These are phyloP conservation scores for Xiphias gladius DNA, from an alignment of 2,113 vertebrate genomes.

Conservation along the genomic window DNA sequence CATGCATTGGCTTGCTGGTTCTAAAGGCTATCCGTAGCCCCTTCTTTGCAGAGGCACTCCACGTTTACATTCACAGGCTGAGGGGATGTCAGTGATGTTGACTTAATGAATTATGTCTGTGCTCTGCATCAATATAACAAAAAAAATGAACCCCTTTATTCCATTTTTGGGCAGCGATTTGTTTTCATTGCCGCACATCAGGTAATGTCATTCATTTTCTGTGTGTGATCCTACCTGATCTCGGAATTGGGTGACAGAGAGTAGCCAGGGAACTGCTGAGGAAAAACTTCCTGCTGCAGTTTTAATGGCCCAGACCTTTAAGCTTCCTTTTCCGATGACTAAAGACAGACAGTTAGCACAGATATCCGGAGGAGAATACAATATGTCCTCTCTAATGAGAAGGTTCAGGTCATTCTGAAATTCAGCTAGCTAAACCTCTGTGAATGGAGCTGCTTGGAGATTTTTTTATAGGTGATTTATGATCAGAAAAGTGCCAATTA, in stretches of 20 bases:
- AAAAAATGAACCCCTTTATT: slow-evolving; percentile 20
- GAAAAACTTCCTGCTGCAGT: slow-evolving; percentile 7
- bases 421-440: slow-evolving; percentile 63
- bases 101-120: slow-evolving; percentile 52
- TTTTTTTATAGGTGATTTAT: slow-evolving; percentile 77
- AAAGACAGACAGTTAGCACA: slow-evolving; percentile 46
- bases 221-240: not conserved
- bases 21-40: slow-evolving; percentile 36
- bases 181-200: not conserved
- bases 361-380: slow-evolving; percentile 50
- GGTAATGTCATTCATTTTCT: not conserved
- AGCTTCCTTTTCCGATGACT: slow-evolving; percentile 2
- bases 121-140: slow-evolving; percentile 8
- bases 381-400: slow-evolving; percentile 68
- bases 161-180: not conserved
- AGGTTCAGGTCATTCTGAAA: slow-evolving; percentile 69
- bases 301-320: slow-evolving; percentile 10
- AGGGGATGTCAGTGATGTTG: slow-evolving; percentile 48
- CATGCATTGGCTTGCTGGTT: slow-evolving; percentile 56
- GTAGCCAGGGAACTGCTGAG: not conserved
- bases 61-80: slow-evolving; percentile 54
- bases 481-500: slow-evolving; percentile 83
- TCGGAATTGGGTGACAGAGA: not conserved
- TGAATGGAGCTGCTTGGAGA: slow-evolving; percentile 55
- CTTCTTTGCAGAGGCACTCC: slow-evolving; percentile 5